Base-by-base conservation (phyloP, 2,797 vertebrate species). In the Myotis myotis region DNA sequence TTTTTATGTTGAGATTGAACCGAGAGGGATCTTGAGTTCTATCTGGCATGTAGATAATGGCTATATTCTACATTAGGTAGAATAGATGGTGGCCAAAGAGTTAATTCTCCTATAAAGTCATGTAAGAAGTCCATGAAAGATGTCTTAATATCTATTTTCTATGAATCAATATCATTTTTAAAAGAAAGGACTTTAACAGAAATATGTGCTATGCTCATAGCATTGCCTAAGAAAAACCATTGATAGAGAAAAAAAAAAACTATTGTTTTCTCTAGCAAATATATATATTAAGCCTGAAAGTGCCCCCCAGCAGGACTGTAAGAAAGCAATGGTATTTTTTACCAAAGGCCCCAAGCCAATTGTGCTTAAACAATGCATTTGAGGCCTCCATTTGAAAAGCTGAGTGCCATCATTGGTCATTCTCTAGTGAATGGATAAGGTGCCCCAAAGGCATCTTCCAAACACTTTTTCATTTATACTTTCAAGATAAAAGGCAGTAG, bases 401-500 rank as follows among this genome's bases (percentile, higher is more conserved):
- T 78, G 70, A 96, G 57, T 53, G 92, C 79, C 71, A 75, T 89
- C 75, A 78, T 78, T 71, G 90, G 87, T 88, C 92, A 89, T 89
- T 97, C 95, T 95, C 71, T 57, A 90, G 64, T 90, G 87, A 96
- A 87, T 88, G 92, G 78, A 81, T 84, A 96, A 90, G 72, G n/a
- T 80, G 64, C 87, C 85, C 64, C 33, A 68, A 68, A 87, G 74
- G 87, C 85, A 90, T 86, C 33, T 97, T 44, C 66, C 66, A 66
- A 86, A 87, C 28, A 92, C 64, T 71, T 96, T 83, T 90, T 91
- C 71, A 89, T 78, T 95, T 97, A 72, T 80, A 76, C 49, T 89
- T 96, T 93, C 90, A 94, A 95, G 88, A 91, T 87, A 87, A 96
- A 95, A 97, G 92, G 74, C 82, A 96, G 49, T 41, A 93, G 68